Base-by-base conservation (phyloP, 2,797 vertebrate genomes). In the Poecilia wingei region DNA sequence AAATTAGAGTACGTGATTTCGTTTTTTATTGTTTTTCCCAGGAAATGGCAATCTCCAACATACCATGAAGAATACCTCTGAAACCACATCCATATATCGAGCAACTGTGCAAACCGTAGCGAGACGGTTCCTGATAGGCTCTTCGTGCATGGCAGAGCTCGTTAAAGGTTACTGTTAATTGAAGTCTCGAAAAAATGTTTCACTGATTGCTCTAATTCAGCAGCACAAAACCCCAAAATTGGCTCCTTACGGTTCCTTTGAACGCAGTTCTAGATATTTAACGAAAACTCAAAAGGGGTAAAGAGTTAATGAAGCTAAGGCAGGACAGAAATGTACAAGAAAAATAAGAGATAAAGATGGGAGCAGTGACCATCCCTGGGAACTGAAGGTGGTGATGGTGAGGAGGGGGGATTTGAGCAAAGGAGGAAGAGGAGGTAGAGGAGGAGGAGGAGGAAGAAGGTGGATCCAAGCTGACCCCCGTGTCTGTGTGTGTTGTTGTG, bases 401-500 rank as follows among this genome's bases (percentile, higher is more conserved):
- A 82, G 83, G 87, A 88, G 87, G 82, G 88, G 85, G 88, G 81
- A 91, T 88, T 86, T 80, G 81, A 82, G 91, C 87, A 83, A 80
- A 84, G 86, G 84, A 28, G 47, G 59, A 73, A 4, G 43, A 45
- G 43, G 43, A 43, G 43, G 43, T 9, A 14, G 74, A 64, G 57
- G 57, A n/a, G 83, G 83, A n/a, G 83, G 83, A 68, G 86, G 81
- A 82, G 88, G 87, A 84, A 88, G 89, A 91, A 90, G 92, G 89
- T 91, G 92, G 87, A 90, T 91, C 89, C 89, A 86, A 86, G 89
- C 93, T 94, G 94, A 94, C 94, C 95, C 88, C 93, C 88, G 85
- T 93, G 92, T 94, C 91, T 95, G 85, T 94, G 91, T 95, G 94
- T 94, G 94, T 95, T 93, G 93, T 93, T 95, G 93, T 94, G 93